Evolutionary conservation across 2,797 vertebrate genomes (phyloP), one percentile per base, ranked within the genome.

Genomic region (Aeoliscus strigatus): DNA sequence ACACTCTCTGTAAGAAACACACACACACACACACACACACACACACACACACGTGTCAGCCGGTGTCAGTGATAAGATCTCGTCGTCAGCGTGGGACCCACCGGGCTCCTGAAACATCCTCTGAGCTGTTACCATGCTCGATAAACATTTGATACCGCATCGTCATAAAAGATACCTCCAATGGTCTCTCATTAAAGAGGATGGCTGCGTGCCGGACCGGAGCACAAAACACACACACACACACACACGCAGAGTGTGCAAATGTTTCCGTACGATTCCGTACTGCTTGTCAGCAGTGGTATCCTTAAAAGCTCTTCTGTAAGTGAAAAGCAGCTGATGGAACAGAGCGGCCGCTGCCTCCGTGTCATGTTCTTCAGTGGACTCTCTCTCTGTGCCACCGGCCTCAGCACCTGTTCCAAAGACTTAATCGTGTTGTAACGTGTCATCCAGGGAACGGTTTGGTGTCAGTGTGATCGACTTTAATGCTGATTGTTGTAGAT

Each of bases 181-280:
- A 59, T 11, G 14, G 31, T 12, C 13, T 33, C 42, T 75, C 60
- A 58, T 77, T 71, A 72, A 28, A 65, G 64, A 51, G 45, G 39
- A 51, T 2, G 16, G 12, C 42, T 52, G 23, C 7, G 11, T 14
- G 17, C 29, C 28, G 11, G 15, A 30, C 36, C 15, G 21, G 16
- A 23, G 44, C 17, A 4, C 24, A n/a, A 27, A 21, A 27, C 3
- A 30, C 16, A 30, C 23, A n/a, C n/a, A n/a, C n/a, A n/a, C n/a
- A n/a, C n/a, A 32, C 14, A 28, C 41, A 26, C 7, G 34, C 27
- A 16, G 15, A 37, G 5, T n/a, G n/a, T n/a, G n/a, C n/a, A n/a
- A n/a, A n/a, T n/a, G n/a, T n/a, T n/a, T n/a, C n/a, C n/a, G n/a
- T n/a, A n/a, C n/a, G n/a, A n/a, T n/a, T n/a, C n/a, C n/a, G n/a